Base-by-base conservation (phyloP, 2,888 invertebrate genomes). In the Epinotia brunnichana region DNA sequence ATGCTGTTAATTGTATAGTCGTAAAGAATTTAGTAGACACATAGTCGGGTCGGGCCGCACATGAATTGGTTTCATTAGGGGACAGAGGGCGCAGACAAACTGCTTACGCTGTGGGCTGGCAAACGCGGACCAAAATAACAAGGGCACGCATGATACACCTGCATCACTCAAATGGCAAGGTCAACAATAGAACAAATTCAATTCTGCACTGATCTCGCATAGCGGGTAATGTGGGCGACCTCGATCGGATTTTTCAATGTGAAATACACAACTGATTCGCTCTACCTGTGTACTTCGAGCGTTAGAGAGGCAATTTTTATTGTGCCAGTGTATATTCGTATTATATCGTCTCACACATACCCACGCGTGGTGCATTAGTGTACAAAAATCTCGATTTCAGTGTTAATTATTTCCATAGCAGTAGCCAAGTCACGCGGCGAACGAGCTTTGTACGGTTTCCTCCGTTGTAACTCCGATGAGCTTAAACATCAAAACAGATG, bases 171-270 rank as follows among this genome's bases (percentile, higher is more conserved):
- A 69, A 73, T 73, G 69, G 69, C 73, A 73, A 73, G 73, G 68
- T 69, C 21, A 69, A 48, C 71, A 68, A 72, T 72, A 68, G 54
- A 67, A 44, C 35, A 61, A 69, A 72, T 62, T 62, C 61, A 63
- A 69, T 69, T 68, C 39, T 73, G 73, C 51, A 41, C 53, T 63
- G 73, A 73, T 73, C 73, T 68, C 70, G 35, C 56, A 69, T 51
- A 63, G 39, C 73, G 24, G 51, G 62, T 63, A 63, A 59, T 68
- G 73, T 57, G 73, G 69, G 48, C 29, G 73, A 59, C 73, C 73
- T 73, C 63, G 73, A 63, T 73, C 63, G 73, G 57, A 51, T 72
- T 72, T 69, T 73, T 69, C 69, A 73, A 73, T 69, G 73, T 63
- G 57, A 73, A 21, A 35, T 67, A 66, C 19, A 60, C 29, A 13